phyloP scores from a whole-genome alignment of 30 jellyfish, hydroid and myxozoan species.

The Hydra vulgaris region DNA sequence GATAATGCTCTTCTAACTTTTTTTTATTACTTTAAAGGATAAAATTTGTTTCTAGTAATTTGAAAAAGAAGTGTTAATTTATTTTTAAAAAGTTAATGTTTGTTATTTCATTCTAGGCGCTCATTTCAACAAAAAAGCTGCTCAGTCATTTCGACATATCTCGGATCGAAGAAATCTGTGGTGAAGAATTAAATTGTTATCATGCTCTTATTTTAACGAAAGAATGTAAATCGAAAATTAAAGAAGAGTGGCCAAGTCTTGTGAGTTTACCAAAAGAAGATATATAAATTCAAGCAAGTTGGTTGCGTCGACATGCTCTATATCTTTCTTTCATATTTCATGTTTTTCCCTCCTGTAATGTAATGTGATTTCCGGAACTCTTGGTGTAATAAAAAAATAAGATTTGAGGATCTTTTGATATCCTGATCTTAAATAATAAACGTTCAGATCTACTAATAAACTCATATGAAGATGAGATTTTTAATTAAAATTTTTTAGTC shows the following conservation, averaged over 20 bases:
- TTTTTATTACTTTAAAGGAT: no score
- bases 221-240: conserved; percentile 34
- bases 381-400: no score
- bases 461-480: no score
- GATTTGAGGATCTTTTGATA: no score
- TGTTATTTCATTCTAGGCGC: background rate
- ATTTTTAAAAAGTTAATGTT: no score
- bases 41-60: no score
- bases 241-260: conserved; percentile 60
- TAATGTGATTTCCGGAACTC: background rate
- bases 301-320: background rate
- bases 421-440: no score
- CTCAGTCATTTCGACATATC: conserved; percentile 27
- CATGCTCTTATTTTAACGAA: conserved; percentile 28
- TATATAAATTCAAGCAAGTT: background rate
- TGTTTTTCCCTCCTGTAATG: background rate
- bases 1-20: no score
- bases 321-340: background rate
- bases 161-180: conserved; percentile 31
- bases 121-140: conserved; percentile 33
- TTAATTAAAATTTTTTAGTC: no score
- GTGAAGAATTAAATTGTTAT: conserved; percentile 39
- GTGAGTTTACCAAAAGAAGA: conserved; percentile 34
- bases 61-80: no score
- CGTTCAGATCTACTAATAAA: no score